Evolutionary conservation across 2,888 invertebrate species (phyloP), one percentile per base, ranked within the genome.

Genomic region (Eristalis arbustorum): DNA sequence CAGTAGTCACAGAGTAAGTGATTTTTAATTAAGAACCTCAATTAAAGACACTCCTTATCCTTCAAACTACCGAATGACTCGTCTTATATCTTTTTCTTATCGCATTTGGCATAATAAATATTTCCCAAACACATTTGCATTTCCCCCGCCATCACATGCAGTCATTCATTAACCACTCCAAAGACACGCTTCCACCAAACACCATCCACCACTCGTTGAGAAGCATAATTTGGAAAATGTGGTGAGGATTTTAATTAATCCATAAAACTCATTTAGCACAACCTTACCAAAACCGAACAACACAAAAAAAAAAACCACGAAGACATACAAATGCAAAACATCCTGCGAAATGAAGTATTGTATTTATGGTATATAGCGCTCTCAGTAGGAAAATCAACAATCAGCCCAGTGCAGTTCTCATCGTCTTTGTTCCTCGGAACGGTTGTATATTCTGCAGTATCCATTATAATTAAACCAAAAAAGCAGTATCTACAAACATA

Each of bases 401-500:
- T 72, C 42, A 59, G 71, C 84, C n/a, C 80, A 84, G 73, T 85
- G 76, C 85, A 82, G 66, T 75, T 64, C 57, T n/a, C 37, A 42
- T 64, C 34, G 22, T 69, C 67, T 74, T 49, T 62, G 22, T 49
- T 73, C 37, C 23, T 74, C 40, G 78, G 77, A 78, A 83, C 78
- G 82, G 69, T 82, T 83, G 67, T 84, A 76, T 84, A 81, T 74
- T 49, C 25, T 28, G 68, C 10, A 37, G 74, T 78, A 83, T 87
- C 71, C 78, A 72, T 83, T 83, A 83, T 87, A 87, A 83, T 87
- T 83, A 87, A 83, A 87, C 83, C 83, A 57, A 78, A 75, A 87
- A 72, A 72, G 78, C 49, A 67, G 74, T 74, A 59, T 22, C 56
- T 40, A 31, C 72, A 71, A 78, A 78, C 74, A 78, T 87, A 87